phyloP scores from a whole-genome alignment of 2,888 invertebrate species.

The Drosophila rubida region DNA sequence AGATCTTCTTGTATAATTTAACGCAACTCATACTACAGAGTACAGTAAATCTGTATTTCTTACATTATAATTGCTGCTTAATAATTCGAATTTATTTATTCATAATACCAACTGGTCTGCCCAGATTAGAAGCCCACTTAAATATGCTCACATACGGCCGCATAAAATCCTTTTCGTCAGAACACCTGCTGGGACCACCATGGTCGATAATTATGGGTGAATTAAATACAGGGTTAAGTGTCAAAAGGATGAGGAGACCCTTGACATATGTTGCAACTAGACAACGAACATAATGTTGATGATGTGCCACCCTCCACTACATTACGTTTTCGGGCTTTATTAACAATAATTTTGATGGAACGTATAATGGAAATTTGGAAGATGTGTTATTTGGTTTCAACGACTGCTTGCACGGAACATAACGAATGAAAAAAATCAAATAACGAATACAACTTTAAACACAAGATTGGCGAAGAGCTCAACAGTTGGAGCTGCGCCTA shows the following conservation, averaged over 20 bases:
- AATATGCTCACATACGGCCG: neutral
- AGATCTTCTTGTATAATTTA: too few relatives aligned
- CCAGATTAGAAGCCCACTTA: too few relatives aligned
- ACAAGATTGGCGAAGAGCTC: neutral
- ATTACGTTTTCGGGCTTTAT: slow-evolving; percentile 17
- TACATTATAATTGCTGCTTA: too few relatives aligned
- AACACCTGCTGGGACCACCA: slow-evolving; percentile 55
- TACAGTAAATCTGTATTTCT: too few relatives aligned
- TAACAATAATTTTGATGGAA: slow-evolving; percentile 44
- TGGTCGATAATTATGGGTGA: slow-evolving; percentile 45
- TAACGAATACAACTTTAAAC: slow-evolving; percentile 8
- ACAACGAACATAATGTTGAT: slow-evolving; percentile 62
- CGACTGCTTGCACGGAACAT: neutral
- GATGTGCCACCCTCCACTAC: slow-evolving; percentile 50
- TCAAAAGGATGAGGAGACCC: slow-evolving; percentile 66
- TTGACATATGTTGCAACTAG: slow-evolving; percentile 56
- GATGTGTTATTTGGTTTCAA: neutral
- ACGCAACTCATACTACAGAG: too few relatives aligned
- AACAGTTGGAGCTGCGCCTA: slow-evolving; percentile 46
- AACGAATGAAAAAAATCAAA: slow-evolving; percentile 31
- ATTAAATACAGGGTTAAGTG: slow-evolving; percentile 71
- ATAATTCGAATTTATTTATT: too few relatives aligned
- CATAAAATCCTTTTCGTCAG: neutral
- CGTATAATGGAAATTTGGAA: slow-evolving; percentile 3
- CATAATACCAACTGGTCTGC: too few relatives aligned